Conservation (phyloP, 2,113 vertebrate genomes). For the Synchiropus splendidus region DNA sequence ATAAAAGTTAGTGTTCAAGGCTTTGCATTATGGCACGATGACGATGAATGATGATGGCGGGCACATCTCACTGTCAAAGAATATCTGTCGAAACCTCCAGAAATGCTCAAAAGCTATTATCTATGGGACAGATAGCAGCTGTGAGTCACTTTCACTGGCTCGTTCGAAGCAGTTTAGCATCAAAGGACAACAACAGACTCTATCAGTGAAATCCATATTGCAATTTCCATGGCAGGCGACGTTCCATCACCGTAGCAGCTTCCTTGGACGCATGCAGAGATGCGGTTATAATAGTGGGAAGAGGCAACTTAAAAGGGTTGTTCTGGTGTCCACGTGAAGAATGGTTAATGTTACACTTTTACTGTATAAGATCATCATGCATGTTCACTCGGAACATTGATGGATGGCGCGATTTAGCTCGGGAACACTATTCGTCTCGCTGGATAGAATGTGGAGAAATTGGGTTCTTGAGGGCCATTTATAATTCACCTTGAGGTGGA, state of each 20-base stretch:
- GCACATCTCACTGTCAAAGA: no score
- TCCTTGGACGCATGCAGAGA: conserved; percentile 20
- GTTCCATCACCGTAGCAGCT: conserved; percentile 40
- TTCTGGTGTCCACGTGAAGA: conserved; percentile 30
- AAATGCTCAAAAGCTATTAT: no score
- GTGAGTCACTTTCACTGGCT: conserved; percentile 32
- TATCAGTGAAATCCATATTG: conserved; percentile 27
- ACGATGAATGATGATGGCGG: no score
- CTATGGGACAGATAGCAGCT: conserved; percentile 1
- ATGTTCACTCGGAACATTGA: conserved; percentile 38
- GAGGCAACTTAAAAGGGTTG: conserved; percentile 24
- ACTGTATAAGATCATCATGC: conserved; percentile 19
- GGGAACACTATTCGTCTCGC: conserved; percentile 19
- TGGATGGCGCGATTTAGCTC: conserved; percentile 35
- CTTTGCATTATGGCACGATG: no score
- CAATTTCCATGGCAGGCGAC: conserved; percentile 24
- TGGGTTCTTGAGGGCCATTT: conserved; percentile 33
- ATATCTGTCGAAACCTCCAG: no score
- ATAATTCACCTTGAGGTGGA: conserved; percentile 62
- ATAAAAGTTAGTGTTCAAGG: no score
- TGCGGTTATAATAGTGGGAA: conserved; percentile 32
- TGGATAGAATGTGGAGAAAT: conserved; percentile 23
- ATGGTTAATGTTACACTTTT: conserved; percentile 36
- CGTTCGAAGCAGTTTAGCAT: conserved; percentile 32
- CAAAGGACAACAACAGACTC: conserved; percentile 31